Evolutionary conservation across 2,113 vertebrate species (phyloP), one percentile per base, ranked within the genome.

Genomic region (Ictidomys tridecemlineatus): DNA sequence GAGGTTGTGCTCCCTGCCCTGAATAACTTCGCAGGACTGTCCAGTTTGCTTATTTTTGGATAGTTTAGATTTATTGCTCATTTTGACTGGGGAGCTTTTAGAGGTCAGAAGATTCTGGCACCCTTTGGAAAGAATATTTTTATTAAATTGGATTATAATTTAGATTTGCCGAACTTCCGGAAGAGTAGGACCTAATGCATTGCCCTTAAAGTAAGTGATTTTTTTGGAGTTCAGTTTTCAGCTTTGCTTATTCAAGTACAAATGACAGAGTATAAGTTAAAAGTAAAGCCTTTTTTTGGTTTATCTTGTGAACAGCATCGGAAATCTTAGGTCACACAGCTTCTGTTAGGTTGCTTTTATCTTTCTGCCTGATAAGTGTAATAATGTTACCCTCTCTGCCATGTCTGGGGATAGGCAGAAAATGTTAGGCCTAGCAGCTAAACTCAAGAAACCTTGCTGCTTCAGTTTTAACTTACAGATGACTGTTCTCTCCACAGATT

Each of bases 401-500:
- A 88, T 37, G 37, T 91, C 42, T 89, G 80, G 63, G 84, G 74
- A 65, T 45, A 91, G 65, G 51, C 84, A 97, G 20, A 94, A 58
- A 91, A 76, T 20, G 14, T 80, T 34, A 82, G 45, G 32, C 63
- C 18, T 72, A 95, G 79, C 61, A 95, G 28, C 73, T 61, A 91
- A 98, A 93, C 80, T 95, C 48, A 84, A 61, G 83, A 89, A 96
- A 93, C 4, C 70, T 70, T 95, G 77, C 76, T 95, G 1, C 70
- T 88, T 97, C 28, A 0, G 34, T 97, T 85, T 95, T 96, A n/a
- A 97, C 96, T 95, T 77, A 98, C 1, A 4, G 34, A 90, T 89
- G 7, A 94, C 72, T 97, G 28, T 98, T 98, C 73, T 97, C 78
- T 98, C 69, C 65, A 1, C 70, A 99, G 99, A 99, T 97, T 99